Evolutionary conservation across 2,113 vertebrate species (phyloP).

Genomic region (Rhizomys pruinosus): DNA sequence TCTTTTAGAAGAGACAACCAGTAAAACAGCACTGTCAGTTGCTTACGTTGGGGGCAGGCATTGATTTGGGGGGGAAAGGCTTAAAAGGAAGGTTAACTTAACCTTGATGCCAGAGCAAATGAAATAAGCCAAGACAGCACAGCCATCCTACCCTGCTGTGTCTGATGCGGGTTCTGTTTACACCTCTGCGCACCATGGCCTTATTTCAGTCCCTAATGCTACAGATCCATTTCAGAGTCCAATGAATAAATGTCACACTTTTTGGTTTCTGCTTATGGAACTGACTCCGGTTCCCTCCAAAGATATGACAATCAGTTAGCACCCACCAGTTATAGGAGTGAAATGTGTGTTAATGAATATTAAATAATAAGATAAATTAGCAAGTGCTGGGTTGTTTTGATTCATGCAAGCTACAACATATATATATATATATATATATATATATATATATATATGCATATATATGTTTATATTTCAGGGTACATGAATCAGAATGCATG

Average conservation of each 20-base stretch:
- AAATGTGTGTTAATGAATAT: slow-evolving; percentile 78
- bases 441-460: slow-evolving; percentile 73
- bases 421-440: slow-evolving; percentile 69
- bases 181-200: slow-evolving; percentile 39
- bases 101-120: slow-evolving; percentile 33
- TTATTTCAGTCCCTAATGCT: slow-evolving; percentile 69
- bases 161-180: slow-evolving; percentile 33
- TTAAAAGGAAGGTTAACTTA: slow-evolving; percentile 19
- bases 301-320: slow-evolving; percentile 71
- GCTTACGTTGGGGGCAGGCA: not conserved
- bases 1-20: not conserved
- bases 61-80: not conserved
- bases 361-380: slow-evolving; percentile 78
- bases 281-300: slow-evolving; percentile 63
- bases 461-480: slow-evolving; percentile 75
- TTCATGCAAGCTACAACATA: slow-evolving; percentile 71
- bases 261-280: slow-evolving; percentile 69
- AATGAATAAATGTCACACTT: slow-evolving; percentile 79
- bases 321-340: slow-evolving; percentile 67
- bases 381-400: slow-evolving; percentile 61
- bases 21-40: not conserved
- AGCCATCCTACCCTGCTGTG: not conserved
- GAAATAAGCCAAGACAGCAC: not conserved
- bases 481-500: slow-evolving; percentile 73
- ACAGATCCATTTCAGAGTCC: slow-evolving; percentile 74